phyloP scores from a whole-genome alignment of 53 echinoderm and acorn worm genomes.

The Henricia sp. region DNA sequence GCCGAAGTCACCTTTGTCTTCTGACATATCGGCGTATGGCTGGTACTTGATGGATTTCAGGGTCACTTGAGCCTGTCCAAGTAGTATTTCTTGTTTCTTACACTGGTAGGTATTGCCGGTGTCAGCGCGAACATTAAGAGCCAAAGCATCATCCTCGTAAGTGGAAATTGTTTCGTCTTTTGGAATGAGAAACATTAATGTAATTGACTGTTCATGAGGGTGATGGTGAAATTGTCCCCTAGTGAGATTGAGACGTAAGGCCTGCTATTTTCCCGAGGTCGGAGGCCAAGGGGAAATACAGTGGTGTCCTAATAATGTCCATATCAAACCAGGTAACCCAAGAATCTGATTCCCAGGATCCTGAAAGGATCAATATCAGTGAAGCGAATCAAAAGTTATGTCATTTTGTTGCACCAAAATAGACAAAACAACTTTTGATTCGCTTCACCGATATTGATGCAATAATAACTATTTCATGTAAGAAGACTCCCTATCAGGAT shows the following conservation, averaged over 20 bases:
- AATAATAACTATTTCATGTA: too few species aligned
- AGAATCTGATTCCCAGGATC: too few species aligned
- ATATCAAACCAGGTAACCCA: too few species aligned
- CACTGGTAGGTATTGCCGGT: slow-evolving; percentile 4
- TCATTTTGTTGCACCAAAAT: too few species aligned
- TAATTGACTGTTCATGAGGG: not conserved
- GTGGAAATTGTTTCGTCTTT: not conserved
- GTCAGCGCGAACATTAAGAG: not conserved
- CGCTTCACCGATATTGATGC: too few species aligned
- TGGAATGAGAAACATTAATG: not conserved
- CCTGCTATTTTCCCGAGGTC: not conserved
- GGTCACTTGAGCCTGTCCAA: not conserved
- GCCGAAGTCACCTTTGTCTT: slow-evolving; percentile 34
- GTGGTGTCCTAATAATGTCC: too few species aligned
- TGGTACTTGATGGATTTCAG: slow-evolving; percentile 25
- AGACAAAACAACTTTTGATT: too few species aligned
- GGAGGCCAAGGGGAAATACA: not conserved
- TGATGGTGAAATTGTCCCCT: not conserved
- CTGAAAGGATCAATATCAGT: too few species aligned
- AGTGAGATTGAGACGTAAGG: not conserved
- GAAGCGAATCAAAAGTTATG: too few species aligned
- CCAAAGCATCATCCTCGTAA: not conserved
- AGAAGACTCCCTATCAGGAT: too few species aligned
- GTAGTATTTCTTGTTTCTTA: not conserved
- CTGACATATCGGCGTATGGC: slow-evolving; percentile 27